Conservation (phyloP, 2,113 vertebrate genomes). For the Monarcha castaneiventris region DNA sequence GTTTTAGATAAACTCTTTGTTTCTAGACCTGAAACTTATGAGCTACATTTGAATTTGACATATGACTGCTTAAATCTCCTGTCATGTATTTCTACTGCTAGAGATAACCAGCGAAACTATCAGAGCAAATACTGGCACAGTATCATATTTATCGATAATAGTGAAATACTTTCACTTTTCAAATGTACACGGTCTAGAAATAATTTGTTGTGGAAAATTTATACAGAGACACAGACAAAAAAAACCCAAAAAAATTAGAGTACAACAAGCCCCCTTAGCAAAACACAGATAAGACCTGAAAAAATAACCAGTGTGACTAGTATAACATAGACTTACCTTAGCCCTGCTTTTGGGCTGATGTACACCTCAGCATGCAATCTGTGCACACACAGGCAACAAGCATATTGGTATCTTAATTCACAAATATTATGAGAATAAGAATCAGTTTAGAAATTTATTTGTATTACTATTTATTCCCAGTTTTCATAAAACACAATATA, state of each 20-base stretch:
- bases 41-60: not conserved
- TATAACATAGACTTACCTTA: not conserved
- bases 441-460: not conserved
- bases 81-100: not conserved
- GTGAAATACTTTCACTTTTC: not conserved
- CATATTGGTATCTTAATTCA: not conserved
- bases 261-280: not conserved
- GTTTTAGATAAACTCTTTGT: not conserved
- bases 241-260: not conserved
- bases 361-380: rapidly evolving
- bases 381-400: not conserved
- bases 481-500: not conserved
- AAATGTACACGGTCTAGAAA: not conserved
- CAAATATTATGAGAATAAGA: not conserved
- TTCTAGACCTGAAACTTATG: not conserved
- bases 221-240: not conserved
- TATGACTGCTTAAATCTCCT: not conserved
- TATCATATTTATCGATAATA: not conserved
- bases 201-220: not conserved
- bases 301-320: not conserved
- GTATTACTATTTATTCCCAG: not conserved
- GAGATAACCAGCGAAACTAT: not conserved
- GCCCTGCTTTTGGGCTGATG: not conserved
- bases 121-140: not conserved
- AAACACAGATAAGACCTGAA: not conserved